Evolutionary conservation across 1,140 invertebrate genomes (phyloP).

Genomic region (Hylyphantes graminicola): DNA sequence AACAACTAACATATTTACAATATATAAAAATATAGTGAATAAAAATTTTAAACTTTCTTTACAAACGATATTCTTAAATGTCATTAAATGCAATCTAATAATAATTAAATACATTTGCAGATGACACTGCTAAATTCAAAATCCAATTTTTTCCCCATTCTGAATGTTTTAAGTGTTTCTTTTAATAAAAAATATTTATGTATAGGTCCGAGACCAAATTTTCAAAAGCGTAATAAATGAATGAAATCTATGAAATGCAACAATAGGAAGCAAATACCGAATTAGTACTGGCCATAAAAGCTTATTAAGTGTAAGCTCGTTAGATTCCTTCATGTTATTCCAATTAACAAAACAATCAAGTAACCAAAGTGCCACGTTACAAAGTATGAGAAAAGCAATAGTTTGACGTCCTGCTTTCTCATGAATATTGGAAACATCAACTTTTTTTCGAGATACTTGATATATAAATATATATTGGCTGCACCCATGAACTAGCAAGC

Average conservation of each 20-base stretch:
- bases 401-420: slow-evolving; percentile 72
- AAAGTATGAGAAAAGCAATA: slow-evolving; percentile 77
- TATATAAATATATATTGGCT: slow-evolving; percentile 54
- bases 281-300: slow-evolving; percentile 77
- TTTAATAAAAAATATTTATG: background rate
- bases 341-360: slow-evolving; percentile 78
- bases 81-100: no score
- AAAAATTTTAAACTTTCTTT: background rate
- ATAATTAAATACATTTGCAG: no score
- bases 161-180: no score
- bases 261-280: slow-evolving; percentile 74
- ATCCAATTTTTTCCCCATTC: no score
- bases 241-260: slow-evolving; percentile 79
- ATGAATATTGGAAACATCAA: slow-evolving; percentile 21
- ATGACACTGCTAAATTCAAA: no score
- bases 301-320: slow-evolving; percentile 75
- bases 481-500: slow-evolving; percentile 72
- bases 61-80: background rate
- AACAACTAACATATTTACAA: background rate
- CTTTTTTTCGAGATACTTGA: slow-evolving; percentile 48
- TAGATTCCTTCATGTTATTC: slow-evolving; percentile 72
- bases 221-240: slow-evolving; percentile 76
- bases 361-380: slow-evolving; percentile 77
- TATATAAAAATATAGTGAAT: background rate
- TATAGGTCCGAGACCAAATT: slow-evolving; percentile 71